These are phyloP conservation scores for Hystrix brachyura DNA, from an alignment of 2,113 vertebrate genomes.

Conservation along the genomic window DNA sequence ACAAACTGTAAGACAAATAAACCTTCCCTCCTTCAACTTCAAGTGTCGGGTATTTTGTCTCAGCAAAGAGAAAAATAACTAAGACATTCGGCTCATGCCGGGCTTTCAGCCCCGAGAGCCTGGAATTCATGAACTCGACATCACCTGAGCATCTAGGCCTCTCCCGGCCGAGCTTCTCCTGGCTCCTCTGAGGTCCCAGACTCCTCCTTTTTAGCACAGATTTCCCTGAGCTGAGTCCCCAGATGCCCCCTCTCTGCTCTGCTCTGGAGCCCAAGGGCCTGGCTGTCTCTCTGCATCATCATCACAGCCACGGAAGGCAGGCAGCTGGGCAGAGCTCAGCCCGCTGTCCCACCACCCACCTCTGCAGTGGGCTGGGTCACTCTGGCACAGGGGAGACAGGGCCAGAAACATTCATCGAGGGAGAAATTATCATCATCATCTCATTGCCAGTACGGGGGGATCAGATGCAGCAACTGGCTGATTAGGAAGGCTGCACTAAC, in stretches of 20 bases:
- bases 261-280: not conserved
- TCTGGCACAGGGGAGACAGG: not conserved
- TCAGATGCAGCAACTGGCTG: not conserved
- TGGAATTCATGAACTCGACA: not conserved
- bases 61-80: no score
- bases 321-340: not conserved
- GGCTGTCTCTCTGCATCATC: not conserved
- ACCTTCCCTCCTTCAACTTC: no score
- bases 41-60: no score
- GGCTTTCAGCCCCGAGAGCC: not conserved
- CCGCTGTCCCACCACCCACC: not conserved
- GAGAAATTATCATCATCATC: not conserved
- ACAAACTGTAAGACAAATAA: no score
- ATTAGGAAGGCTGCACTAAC: constrained; percentile 83
- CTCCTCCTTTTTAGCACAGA: not conserved
- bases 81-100: no score
- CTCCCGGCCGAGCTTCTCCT: not conserved
- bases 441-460: not conserved
- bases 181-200: not conserved
- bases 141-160: not conserved
- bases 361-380: not conserved
- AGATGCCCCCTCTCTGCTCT: not conserved
- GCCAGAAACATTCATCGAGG: not conserved
- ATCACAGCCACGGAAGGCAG: not conserved
- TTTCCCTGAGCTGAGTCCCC: not conserved